Percentiles rank a stretch among this genome's conserved stretches.
Conservation (phyloP, 37 sponge, comb jelly and placozoan species). For the Ianthella basta region DNA sequence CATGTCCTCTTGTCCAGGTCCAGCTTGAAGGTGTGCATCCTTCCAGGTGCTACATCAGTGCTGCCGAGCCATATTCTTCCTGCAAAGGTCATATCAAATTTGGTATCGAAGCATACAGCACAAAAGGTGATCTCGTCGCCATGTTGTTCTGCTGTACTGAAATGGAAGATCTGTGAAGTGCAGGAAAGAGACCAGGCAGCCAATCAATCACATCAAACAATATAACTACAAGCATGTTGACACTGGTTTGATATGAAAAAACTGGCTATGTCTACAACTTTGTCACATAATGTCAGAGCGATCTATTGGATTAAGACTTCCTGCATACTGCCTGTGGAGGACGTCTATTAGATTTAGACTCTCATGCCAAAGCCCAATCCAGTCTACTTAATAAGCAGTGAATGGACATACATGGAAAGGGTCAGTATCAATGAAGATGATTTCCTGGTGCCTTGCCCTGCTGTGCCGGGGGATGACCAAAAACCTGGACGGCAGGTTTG, state of each 20-base stretch:
- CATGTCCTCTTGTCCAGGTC: constrained; percentile 55
- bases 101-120: constrained; percentile 79
- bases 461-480: constrained; percentile 79
- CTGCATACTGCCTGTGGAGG: too few species aligned
- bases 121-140: constrained; percentile 64
- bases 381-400: too few species aligned
- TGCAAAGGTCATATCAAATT: constrained; percentile 78
- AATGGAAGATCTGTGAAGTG: constrained; percentile 75
- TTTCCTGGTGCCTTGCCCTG: constrained; percentile 45
- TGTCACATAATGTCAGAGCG: too few species aligned
- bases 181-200: background rate
- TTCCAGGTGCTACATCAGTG: constrained; percentile 75
- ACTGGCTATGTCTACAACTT: background rate
- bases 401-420: constrained; percentile 77
- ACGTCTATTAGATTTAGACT: too few species aligned
- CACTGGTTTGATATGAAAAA: too few species aligned
- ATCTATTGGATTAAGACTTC: too few species aligned
- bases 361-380: too few species aligned
- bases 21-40: constrained; percentile 50
- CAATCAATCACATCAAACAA: too few species aligned
- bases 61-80: constrained; percentile 61
- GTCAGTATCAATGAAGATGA: constrained; percentile 70
- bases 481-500: constrained; percentile 76
- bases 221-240: too few species aligned
- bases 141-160: constrained; percentile 65